phyloP scores from a whole-genome alignment of 2,113 vertebrate genomes.

The Loxodonta africana region DNA sequence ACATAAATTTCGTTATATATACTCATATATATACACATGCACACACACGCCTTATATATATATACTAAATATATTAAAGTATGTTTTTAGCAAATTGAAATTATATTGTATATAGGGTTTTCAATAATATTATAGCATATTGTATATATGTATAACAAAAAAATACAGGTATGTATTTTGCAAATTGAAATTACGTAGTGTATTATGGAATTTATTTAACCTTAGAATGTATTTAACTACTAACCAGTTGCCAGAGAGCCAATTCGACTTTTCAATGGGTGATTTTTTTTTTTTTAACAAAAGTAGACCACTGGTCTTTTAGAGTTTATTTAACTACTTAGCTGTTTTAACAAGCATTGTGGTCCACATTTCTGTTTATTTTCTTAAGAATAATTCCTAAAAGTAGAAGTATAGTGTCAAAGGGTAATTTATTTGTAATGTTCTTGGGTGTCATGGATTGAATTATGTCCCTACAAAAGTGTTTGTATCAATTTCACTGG shows the following conservation, averaged over 20 bases:
- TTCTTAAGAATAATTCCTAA: slow-evolving; percentile 56
- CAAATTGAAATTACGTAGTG: slow-evolving; percentile 22
- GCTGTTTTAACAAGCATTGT: not conserved
- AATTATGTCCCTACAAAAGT: no score
- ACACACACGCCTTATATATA: no score
- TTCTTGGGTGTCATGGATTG: not conserved
- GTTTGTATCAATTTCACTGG: no score
- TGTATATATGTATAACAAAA: not conserved
- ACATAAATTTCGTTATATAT: not conserved
- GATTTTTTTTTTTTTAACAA: not conserved
- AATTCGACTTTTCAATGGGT: not conserved
- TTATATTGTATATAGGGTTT: not conserved
- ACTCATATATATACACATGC: not conserved
- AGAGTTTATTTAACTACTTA: slow-evolving; percentile 24
- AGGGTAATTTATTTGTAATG: not conserved
- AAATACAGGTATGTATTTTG: not conserved
- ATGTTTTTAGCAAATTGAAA: not conserved
- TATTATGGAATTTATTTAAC: slow-evolving; percentile 3
- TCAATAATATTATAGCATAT: not conserved
- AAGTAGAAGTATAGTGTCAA: not conserved
- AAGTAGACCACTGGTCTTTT: not conserved
- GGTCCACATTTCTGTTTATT: not conserved
- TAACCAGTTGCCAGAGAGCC: not conserved
- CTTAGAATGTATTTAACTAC: slow-evolving; percentile 12
- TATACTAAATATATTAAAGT: not conserved